Evolutionary conservation across 2,888 invertebrate genomes (phyloP), one percentile per base, ranked within the genome.

Genomic region (Ophion slaviceki): DNA sequence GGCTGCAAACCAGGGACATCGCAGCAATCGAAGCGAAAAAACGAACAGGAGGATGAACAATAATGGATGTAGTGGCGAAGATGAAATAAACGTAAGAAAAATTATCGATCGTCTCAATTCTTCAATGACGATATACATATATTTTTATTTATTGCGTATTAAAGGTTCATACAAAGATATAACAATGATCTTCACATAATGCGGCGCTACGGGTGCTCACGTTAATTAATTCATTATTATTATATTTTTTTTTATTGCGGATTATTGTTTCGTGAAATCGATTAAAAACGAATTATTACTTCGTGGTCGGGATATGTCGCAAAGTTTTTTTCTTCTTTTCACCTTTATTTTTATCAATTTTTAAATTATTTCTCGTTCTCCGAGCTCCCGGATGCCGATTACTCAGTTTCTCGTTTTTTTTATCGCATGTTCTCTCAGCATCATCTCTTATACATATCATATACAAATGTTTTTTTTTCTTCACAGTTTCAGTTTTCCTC

Each of bases 161-260:
- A 91, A 91, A 92, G 91, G 90, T 91, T 88, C 90, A 90, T 92
- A 92, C 91, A 92, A 92, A 92, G 90, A 91, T 91, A 92, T 91
- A 91, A 92, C 91, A 91, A 91, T 89, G 90, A 89, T 90, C 86
- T 89, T 89, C 89, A 89, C 89, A 86, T 89, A 87, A 87, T 88
- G 89, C 88, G 89, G 87, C 88, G 88, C 88, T 88, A 91, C 90
- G 88, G 87, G 87, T 88, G 88, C 88, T 88, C 87, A 88, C 87
- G 87, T 88, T 87, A 85, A 86, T 84, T 82, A 82, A 14, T 76
- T 85, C 70, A 32, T 61, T 75, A 78, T 72, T 59, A 64, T 64
- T 71, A 74, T 85, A 53, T 76, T 66, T 61, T 80, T 74, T 75
- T 74, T 71, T 70, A 79, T 84, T 84, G 83, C 75, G 59, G 77